Conservation (phyloP, 1,140 invertebrate genomes). For the Dendroctonus ponderosae region DNA sequence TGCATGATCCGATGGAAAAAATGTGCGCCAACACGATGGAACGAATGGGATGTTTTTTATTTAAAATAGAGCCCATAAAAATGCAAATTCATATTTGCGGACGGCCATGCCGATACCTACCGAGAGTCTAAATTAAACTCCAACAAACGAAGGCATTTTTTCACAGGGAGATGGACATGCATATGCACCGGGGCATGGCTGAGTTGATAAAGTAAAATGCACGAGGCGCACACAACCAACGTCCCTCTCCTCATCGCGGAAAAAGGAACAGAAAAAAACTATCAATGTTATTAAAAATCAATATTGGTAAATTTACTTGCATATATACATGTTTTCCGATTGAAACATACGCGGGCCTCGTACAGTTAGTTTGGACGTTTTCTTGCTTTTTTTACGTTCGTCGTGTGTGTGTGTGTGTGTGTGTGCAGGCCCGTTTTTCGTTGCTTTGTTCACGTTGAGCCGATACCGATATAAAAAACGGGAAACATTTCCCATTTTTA, state of each 20-base stretch:
- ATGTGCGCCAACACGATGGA: no score
- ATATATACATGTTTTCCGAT: constrained; percentile 19
- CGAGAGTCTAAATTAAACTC: constrained; percentile 28
- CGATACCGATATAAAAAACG: constrained; percentile 27
- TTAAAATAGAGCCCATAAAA: constrained; percentile 4
- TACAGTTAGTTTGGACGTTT: constrained; percentile 12
- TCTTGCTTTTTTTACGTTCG: constrained; percentile 8
- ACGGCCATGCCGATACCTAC: constrained; percentile 6
- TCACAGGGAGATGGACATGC: constrained; percentile 28
- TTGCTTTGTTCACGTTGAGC: constrained; percentile 25
- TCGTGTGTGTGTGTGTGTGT: constrained; percentile 15
- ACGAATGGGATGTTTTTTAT: no score
- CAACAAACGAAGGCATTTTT: constrained; percentile 21
- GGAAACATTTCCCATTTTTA: constrained; percentile 36
- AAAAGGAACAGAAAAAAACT: constrained; percentile 16
- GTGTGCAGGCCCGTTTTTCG: constrained; percentile 16
- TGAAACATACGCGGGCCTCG: constrained; percentile 17
- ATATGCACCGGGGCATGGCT: constrained; percentile 14
- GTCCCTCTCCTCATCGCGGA: not conserved
- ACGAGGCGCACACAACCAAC: constrained; percentile 3
- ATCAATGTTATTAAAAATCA: constrained; percentile 35
- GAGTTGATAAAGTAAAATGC: constrained; percentile 29
- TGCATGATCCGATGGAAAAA: no score
- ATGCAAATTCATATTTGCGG: constrained; percentile 26
- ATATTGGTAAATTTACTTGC: constrained; percentile 34